These are phyloP conservation scores for Oreotrochilus melanogaster DNA, from an alignment of 2,113 vertebrate genomes.

Conservation along the genomic window DNA sequence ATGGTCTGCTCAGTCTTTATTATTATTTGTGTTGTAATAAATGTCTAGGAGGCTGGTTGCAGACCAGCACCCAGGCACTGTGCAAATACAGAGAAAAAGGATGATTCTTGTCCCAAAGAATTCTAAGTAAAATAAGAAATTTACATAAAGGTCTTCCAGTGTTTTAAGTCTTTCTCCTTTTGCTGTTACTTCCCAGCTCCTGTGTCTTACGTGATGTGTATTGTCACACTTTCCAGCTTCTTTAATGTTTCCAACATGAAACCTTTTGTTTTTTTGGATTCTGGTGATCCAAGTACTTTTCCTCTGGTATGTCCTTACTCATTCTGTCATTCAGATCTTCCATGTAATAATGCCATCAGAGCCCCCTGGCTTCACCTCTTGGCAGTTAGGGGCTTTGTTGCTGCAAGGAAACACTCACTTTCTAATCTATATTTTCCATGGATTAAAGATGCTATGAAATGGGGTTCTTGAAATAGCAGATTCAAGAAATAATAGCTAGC, in stretches of 20 bases:
- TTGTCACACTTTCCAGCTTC: slow-evolving; percentile 46
- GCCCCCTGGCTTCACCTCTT: neutral
- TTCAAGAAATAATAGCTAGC: neutral
- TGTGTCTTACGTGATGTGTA: slow-evolving; percentile 57
- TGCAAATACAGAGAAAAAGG: neutral
- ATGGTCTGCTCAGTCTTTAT: slow-evolving; percentile 58
- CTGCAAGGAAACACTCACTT: neutral
- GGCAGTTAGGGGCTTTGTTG: neutral
- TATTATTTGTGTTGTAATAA: slow-evolving; percentile 66
- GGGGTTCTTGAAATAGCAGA: neutral
- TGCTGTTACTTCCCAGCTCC: slow-evolving; percentile 26
- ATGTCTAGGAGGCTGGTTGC: slow-evolving; percentile 7
- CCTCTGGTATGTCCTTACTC: neutral
- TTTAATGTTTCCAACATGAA: slow-evolving; percentile 14
- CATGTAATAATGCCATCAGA: neutral
- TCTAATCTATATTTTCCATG: neutral
- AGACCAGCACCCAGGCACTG: neutral
- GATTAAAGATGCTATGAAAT: neutral
- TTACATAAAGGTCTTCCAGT: neutral
- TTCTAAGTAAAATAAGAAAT: neutral
- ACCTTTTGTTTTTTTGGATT: slow-evolving; percentile 20
- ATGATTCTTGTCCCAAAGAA: neutral
- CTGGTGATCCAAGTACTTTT: neutral
- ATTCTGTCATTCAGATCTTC: neutral
- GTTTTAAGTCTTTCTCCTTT: neutral